Conservation (phyloP, 2,888 invertebrate species). For the Laothoe populi region DNA sequence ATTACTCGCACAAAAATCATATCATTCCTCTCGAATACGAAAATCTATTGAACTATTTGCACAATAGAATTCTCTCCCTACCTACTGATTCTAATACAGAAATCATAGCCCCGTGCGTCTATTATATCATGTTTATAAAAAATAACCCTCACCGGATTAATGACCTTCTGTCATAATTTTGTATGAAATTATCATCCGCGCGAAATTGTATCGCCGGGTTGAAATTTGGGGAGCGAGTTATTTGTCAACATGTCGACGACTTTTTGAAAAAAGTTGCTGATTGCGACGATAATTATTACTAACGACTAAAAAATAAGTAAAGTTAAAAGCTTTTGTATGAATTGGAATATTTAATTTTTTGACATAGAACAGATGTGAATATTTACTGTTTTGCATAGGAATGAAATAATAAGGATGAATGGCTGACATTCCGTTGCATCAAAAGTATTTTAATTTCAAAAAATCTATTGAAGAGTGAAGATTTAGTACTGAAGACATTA, state of each 20-base stretch:
- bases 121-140: slow-evolving; percentile 50
- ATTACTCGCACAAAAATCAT: neutral
- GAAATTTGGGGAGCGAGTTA: slow-evolving; percentile 40
- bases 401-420: no score
- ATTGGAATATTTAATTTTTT: no score
- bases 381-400: no score
- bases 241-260: slow-evolving; percentile 50
- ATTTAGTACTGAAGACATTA: no score
- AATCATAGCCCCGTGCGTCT: slow-evolving; percentile 41
- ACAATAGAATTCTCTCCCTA: slow-evolving; percentile 50
- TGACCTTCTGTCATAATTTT: slow-evolving; percentile 62
- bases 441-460: no score
- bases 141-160: slow-evolving; percentile 57
- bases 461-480: no score
- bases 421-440: no score
- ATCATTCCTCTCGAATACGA: slow-evolving; percentile 6
- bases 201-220: slow-evolving; percentile 46
- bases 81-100: slow-evolving; percentile 30
- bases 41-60: slow-evolving; percentile 23
- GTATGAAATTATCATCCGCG: slow-evolving; percentile 65
- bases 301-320: no score
- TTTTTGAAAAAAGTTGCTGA: neutral
- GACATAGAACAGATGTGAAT: no score
- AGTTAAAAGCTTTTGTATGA: neutral
- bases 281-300: neutral